phyloP scores from a whole-genome alignment of 2,888 invertebrate genomes.

The Troides oblongomaculatus region DNA sequence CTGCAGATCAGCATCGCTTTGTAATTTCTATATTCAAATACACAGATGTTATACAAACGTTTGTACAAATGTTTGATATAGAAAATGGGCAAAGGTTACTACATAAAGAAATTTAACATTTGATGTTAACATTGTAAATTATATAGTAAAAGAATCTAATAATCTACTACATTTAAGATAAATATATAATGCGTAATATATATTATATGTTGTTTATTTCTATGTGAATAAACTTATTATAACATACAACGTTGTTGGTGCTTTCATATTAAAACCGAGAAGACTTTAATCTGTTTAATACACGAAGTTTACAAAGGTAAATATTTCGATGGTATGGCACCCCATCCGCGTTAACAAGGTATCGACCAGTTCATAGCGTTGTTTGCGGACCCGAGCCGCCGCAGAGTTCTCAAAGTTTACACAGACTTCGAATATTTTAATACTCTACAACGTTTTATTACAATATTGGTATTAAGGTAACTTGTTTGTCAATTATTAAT shows the following conservation, averaged over 20 bases:
- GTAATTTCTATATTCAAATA: slow-evolving; percentile 38
- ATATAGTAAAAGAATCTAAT: too few relatives aligned
- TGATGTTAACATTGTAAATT: neutral
- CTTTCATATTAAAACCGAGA: too few relatives aligned
- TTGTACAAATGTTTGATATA: neutral
- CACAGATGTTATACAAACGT: neutral
- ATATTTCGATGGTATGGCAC: neutral
- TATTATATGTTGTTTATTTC: too few relatives aligned
- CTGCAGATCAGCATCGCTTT: slow-evolving; percentile 59
- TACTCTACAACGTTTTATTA: neutral
- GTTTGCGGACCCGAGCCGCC: neutral
- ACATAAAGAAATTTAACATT: neutral
- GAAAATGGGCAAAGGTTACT: neutral
- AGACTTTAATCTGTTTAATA: too few relatives aligned
- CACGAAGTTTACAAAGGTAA: neutral
- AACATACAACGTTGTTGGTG: too few relatives aligned
- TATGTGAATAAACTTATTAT: too few relatives aligned
- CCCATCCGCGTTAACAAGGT: slow-evolving; percentile 1
- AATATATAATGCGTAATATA: too few relatives aligned
- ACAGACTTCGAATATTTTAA: slow-evolving; percentile 1
- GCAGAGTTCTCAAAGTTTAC: slow-evolving; percentile 1
- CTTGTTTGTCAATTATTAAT: neutral
- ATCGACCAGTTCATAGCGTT: slow-evolving; percentile 9
- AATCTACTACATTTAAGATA: too few relatives aligned
- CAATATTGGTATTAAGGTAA: neutral